These are phyloP conservation scores for Phrynosoma platyrhinos DNA, from an alignment of 2,113 vertebrate genomes.

Conservation along the genomic window DNA sequence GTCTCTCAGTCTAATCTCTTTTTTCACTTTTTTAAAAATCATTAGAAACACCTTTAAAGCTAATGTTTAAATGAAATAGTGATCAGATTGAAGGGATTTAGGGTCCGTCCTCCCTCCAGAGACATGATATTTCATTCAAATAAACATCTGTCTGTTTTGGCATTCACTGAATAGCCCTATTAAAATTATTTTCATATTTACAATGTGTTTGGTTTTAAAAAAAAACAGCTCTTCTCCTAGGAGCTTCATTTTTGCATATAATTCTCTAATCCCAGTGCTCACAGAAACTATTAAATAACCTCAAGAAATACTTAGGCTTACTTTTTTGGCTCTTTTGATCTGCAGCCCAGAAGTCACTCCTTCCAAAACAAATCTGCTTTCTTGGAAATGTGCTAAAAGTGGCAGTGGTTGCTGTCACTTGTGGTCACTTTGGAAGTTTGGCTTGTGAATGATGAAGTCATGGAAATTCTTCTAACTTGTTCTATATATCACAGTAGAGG, in stretches of 20 bases:
- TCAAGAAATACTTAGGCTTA: constrained; percentile 17
- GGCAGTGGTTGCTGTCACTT: constrained; percentile 15
- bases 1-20: neutral
- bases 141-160: neutral
- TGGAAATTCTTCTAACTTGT: constrained; percentile 13
- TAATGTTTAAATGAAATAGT: fast-evolving
- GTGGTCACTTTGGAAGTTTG: constrained; percentile 15
- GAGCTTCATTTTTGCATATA: constrained; percentile 14
- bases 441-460: constrained; percentile 13
- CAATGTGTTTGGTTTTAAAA: neutral
- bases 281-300: constrained; percentile 25
- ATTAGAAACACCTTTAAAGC: neutral
- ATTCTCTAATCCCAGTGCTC: constrained; percentile 29
- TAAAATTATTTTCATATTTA: constrained; percentile 6
- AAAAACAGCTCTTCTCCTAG: neutral
- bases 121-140: neutral
- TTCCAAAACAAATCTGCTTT: constrained; percentile 30
- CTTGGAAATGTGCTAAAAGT: constrained; percentile 30
- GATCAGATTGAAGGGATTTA: neutral
- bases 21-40: neutral
- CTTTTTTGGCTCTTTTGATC: constrained; percentile 30
- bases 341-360: constrained; percentile 9
- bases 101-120: neutral
- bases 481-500: neutral
- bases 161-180: fast-evolving